Base-by-base conservation (phyloP, 2,888 invertebrate species). In the Lacanobia oleracea region DNA sequence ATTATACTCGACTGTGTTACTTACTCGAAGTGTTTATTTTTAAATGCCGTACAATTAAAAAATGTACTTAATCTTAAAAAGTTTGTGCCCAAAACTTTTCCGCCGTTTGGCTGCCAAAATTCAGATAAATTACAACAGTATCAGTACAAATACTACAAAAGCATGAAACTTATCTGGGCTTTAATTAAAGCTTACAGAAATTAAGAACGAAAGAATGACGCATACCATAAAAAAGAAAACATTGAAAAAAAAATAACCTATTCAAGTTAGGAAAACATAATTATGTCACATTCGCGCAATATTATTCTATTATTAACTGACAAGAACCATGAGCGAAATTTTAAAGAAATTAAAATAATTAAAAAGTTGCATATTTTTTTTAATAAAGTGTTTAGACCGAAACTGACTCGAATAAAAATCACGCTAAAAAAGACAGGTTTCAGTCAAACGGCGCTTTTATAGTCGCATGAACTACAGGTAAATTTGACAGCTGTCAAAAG, bases 381-480 rank as follows among this genome's bases (percentile, higher is more conserved):
- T 5, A 6, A 33, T 33, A 14, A 43, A 14, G 14, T 43, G 43
- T 18, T 5, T 18, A 9, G 33, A 10, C 27, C 3, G 16, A 18
- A 33, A 56, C 56, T 33, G 56, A 33, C 33, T 56, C 18, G 2
- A 33, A 33, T 16, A 33, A 37, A 56, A 56, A 33, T 56, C 56
- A n/a, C 33, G n/a, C 56, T 33, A 9, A 16, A 56, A 8, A 56
- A 21, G 37, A 63, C 48, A 67, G 48, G 8, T 27, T 16, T 43
- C 65, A 65, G 60, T 64, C 64, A 67, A 64, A 40, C 10, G 33
- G 16, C 0, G 18, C 21, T 60, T 43, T 21, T 12, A 21, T 21
- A 45, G 45, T 67, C 37, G 18, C 48, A 6, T 43, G n/a, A 48
- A 14, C 53, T 54, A 45, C 7, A 45, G 16, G 16, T 23, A 21